A percentile compares a stretch with the other conserved stretches of the same genome.
Conservation (phyloP, 35 echinoderm and acorn worm species). For the Lytechinus variegatus region DNA sequence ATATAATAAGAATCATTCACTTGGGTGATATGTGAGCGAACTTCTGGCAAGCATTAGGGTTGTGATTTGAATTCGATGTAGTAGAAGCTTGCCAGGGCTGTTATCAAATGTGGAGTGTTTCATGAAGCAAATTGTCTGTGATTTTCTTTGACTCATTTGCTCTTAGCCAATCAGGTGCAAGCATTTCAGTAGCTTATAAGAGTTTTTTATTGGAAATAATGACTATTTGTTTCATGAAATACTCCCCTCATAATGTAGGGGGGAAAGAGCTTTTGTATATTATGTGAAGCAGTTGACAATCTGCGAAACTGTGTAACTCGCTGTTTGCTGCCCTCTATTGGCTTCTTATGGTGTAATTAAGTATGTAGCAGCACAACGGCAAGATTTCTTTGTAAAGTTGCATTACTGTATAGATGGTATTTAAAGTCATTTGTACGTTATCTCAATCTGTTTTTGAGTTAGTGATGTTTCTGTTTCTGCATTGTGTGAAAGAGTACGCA, state of each 20-base stretch:
- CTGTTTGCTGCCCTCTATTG: not conserved
- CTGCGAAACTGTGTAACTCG: not conserved
- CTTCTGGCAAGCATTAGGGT: not conserved
- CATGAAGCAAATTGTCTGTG: no score
- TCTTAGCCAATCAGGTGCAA: no score
- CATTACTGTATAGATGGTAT: constrained; percentile 33
- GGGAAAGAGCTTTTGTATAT: not conserved
- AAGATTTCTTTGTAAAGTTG: constrained; percentile 13
- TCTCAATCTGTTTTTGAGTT: not conserved
- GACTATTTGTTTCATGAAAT: no score
- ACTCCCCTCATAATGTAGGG: no score
- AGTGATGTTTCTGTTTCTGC: not conserved
- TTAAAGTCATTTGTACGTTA: constrained; percentile 43
- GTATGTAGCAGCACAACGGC: not conserved
- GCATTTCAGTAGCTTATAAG: no score
- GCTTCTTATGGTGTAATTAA: not conserved
- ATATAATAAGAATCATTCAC: not conserved
- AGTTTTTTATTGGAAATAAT: no score
- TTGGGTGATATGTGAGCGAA: not conserved
- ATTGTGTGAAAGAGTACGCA: no score
- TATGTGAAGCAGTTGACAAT: not conserved
- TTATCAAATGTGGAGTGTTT: not conserved
- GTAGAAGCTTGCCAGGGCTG: not conserved
- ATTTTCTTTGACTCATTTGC: no score
- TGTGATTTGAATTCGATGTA: not conserved